Base-by-base conservation (phyloP, 2,888 invertebrate species). In the Drosophila colorata region DNA sequence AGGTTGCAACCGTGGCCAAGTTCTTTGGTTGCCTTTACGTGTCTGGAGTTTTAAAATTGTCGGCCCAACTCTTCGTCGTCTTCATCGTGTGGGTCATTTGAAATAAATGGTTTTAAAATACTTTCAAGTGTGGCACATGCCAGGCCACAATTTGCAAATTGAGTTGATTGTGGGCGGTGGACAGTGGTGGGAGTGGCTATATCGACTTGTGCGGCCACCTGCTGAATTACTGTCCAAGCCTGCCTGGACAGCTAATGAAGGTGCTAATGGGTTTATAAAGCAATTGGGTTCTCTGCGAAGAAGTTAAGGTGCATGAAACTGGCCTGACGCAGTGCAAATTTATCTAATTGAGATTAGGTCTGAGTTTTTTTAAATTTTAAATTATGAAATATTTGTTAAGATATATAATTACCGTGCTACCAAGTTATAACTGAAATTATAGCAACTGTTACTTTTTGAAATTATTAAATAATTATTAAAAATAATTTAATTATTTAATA, bases 101-200 rank as follows among this genome's bases (percentile, higher is more conserved):
- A 72, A 78, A 83, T 78, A 88, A 84, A 88, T 88, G 87, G 66
- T 80, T 88, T 86, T 80, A 77, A 88, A 88, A 83, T 77, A 71
- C 85, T 87, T 84, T 69, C 68, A 68, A 81, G 66, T 61, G 74
- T 48, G 56, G 60, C 65, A 69, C 69, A 79, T 69, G 79, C 61
- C 66, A 53, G 64, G 49, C 57, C 48, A 63, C 69, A 69, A 79
- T 81, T 87, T 87, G 76, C 76, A 85, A 82, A 87, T 83, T 70
- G 76, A 79, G 70, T 71, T 52, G 69, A 74, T 63, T 77, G 61
- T 31, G 44, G 25, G 28, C 23, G 40, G 49, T 23, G 25, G 20
- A 13, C 8, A 9, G 31, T 20, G 33, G 23, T 25, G 33, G 13
- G 56, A 2, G 20, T 20, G 37, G n/a, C 47, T 7, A 49, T 47